Evolutionary conservation across 2,888 invertebrate genomes (phyloP).

Genomic region (Podabrus alpinus): DNA sequence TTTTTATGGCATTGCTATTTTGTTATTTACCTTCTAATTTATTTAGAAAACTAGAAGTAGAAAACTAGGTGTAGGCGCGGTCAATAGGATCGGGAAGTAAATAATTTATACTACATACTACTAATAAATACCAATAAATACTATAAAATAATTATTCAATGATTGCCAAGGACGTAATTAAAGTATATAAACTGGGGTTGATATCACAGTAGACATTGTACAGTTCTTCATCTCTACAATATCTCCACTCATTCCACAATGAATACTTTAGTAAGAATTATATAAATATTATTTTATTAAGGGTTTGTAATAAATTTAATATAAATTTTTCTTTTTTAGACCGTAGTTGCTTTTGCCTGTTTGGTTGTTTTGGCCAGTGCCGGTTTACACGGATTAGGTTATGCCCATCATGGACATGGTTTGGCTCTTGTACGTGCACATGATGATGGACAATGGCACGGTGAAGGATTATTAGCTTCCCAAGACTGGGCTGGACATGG

Average conservation of each 20-base stretch:
- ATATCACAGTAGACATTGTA: conserved; percentile 11
- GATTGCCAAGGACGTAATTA: conserved; percentile 12
- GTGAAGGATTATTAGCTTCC: background rate
- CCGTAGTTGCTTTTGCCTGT: conserved; percentile 9
- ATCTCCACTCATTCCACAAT: conserved; percentile 4
- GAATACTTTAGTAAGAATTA: conserved; percentile 19
- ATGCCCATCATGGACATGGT: background rate
- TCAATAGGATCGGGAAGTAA: conserved; percentile 10
- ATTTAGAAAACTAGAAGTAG: conserved; percentile 3
- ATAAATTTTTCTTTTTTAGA: background rate
- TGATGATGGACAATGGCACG: background rate
- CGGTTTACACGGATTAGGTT: conserved; percentile 11
- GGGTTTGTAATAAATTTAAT: background rate
- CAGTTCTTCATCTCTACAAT: background rate
- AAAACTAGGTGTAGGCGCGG: conserved; percentile 22
- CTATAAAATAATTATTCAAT: conserved; percentile 7
- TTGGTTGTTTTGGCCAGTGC: conserved; percentile 10
- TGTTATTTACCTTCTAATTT: conserved; percentile 21
- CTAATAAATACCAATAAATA: no score
- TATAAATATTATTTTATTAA: no score
- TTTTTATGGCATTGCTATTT: background rate
- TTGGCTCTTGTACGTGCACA: background rate
- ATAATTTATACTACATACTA: conserved; percentile 14
- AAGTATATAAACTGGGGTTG: conserved; percentile 17
- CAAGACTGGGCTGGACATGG: conserved; percentile 13